These are phyloP conservation scores for Cataglyphis livida DNA, from an alignment of 2,888 invertebrate species.

Conservation along the genomic window DNA sequence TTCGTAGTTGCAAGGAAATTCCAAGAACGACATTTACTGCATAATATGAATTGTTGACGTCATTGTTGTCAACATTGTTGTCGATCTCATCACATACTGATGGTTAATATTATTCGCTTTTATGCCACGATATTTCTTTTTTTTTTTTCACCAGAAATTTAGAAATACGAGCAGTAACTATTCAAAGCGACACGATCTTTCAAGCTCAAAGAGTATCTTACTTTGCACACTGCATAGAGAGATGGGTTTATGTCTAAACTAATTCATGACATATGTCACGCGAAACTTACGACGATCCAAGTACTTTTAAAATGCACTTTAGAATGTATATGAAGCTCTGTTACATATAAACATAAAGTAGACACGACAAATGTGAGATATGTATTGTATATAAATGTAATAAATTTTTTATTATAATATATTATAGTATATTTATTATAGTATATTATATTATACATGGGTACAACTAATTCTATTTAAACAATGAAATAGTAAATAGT, in stretches of 20 bases:
- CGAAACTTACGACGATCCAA: background rate
- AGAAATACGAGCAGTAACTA: background rate
- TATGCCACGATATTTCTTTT: constrained; percentile 17
- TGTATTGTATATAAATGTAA: background rate
- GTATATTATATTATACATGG: background rate
- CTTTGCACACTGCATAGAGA: background rate
- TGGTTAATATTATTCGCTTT: constrained; percentile 28
- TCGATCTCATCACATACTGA: constrained; percentile 46
- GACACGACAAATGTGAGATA: background rate
- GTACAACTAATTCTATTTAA: background rate
- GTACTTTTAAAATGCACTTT: background rate
- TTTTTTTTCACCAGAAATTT: background rate
- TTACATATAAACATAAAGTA: background rate
- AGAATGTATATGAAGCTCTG: background rate
- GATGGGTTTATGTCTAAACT: background rate
- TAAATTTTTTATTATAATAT: background rate
- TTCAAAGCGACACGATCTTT: background rate
- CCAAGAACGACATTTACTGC: constrained; percentile 36
- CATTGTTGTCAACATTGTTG: constrained; percentile 44
- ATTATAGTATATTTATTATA: too few relatives aligned
- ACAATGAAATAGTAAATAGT: background rate
- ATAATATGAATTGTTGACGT: constrained; percentile 42
- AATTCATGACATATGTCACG: background rate
- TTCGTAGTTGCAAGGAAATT: constrained; percentile 43
- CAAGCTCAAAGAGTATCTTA: background rate